A percentile compares a stretch with the other conserved stretches of the same genome.
These are phyloP conservation scores for Synanthedon tipuliformis DNA, from an alignment of 2,888 invertebrate species.

Conservation along the genomic window DNA sequence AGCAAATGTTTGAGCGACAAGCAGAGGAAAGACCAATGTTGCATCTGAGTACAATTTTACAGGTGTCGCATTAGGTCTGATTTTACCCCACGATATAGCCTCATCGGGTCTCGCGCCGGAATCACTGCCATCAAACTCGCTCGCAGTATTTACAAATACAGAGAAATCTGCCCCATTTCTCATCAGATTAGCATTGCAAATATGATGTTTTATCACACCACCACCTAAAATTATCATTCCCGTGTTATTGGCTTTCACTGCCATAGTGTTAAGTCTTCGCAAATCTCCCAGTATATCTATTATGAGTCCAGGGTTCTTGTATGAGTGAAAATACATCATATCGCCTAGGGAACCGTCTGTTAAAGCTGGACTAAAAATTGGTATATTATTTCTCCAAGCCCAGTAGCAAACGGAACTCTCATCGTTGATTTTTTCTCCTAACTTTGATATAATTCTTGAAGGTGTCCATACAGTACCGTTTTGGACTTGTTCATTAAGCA, in stretches of 20 bases:
- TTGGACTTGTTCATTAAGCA: constrained; percentile 87
- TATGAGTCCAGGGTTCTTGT: constrained; percentile 89
- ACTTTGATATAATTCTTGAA: constrained; percentile 64
- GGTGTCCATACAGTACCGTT: constrained; percentile 89
- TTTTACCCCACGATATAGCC: constrained; percentile 99
- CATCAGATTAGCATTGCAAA: constrained; percentile 99
- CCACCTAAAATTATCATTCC: constrained; percentile 98
- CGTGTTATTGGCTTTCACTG: constrained; percentile 91
- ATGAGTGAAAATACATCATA: constrained; percentile 99
- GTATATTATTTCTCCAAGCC: constrained; percentile 96
- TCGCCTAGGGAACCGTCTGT: constrained; percentile 98
- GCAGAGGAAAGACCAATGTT: constrained; percentile 90
- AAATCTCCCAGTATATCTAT: constrained; percentile 95
- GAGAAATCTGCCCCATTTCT: constrained; percentile 97
- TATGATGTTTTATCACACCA: constrained; percentile 98
- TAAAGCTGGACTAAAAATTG: constrained; percentile 96
- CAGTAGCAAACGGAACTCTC: constrained; percentile 95
- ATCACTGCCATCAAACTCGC: constrained; percentile 98
- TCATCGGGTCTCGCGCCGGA: constrained; percentile 98
- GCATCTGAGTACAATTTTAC: constrained; percentile 97
- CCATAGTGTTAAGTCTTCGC: constrained; percentile 89
- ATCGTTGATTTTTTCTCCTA: constrained; percentile 93
- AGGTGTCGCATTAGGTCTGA: constrained; percentile 85
- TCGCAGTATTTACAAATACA: constrained; percentile 94
- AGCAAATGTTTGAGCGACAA: constrained; percentile 97